Evolutionary conservation across 2,113 vertebrate species (phyloP), one percentile per base, ranked within the genome.

Genomic region (Rana temporaria): DNA sequence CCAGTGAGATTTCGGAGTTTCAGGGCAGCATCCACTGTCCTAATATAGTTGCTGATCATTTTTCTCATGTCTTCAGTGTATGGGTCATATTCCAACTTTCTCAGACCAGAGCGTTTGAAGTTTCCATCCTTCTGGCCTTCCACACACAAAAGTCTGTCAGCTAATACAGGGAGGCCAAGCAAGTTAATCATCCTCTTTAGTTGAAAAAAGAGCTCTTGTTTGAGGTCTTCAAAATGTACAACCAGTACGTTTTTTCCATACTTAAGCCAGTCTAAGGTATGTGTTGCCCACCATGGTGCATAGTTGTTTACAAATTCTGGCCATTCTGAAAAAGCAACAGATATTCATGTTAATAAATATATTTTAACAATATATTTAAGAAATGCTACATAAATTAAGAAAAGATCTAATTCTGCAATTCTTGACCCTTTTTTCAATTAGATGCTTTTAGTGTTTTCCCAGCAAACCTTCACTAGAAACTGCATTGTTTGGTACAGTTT

Each of bases 61-160:
- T 89, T 88, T 80, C 91, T 90, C 98, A 99, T 98, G 85, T 97
- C 95, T 0, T 91, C 84, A 0, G 97, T 98, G 87, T 98, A 99
- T 0, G 98, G 98, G 89, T 99, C 94, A 0, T 96, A 98, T 84
- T 99, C 97, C 6, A 99, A 88, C 30, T 99, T 99, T 2, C 97
- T 87, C 9, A 99, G 90, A 18, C 97, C 98, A 0, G 98, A 99
- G 0, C 98, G 94, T 85, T 99, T 99, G 84, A 99, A 99, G 90
- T 97, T 99, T 20, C 98, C 98, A 0, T 99, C 98, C 86, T 98
- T 99, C 88, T 99, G 98, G 0, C 96, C 94, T 88, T 99, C 97
- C 1, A 98, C 97, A 0, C 98, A 99, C 19, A 99, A 94, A 78
- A 99, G 94, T 32, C 98, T 91, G 86, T 99, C 97, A 89, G 98